Evolutionary conservation across 2,888 invertebrate species (phyloP), one percentile per base, ranked within the genome.

Genomic region (Balanococcus diminutus): DNA sequence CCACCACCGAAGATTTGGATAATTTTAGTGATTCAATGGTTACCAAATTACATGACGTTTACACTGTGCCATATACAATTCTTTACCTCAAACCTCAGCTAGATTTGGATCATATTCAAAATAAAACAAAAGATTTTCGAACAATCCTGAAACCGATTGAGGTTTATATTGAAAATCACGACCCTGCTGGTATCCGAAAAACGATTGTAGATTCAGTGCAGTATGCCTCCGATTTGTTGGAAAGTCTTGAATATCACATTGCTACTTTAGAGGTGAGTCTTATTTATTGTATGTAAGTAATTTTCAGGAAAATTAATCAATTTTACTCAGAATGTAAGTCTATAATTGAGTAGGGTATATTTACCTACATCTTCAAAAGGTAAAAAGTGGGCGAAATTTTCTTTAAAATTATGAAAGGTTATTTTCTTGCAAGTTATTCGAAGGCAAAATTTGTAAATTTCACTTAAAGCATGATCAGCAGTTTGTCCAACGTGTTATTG

Each of bases 181-280:
- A 79, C 19, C 9, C 19, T 36, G 32, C 1, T 36, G 36, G 22
- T 22, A 36, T 67, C 5, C 67, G 39, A 39, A 84, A 36, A 67
- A 32, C 61, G 16, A 28, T 85, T 3, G 85, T 46, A 4, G 75
- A 75, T 28, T 72, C 75, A 1, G 42, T 75, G 11, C 46, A 79
- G 19, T 25, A 79, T 42, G 28, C 75, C 28, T 85, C 85, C 1
- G 32, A 79, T 31, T 46, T 85, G 16, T 42, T 85, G 42, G 85
- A 85, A 11, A 42, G 42, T 75, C 39, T 85, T 16, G 51, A 85
- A 75, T 79, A 46, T 25, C 79, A 85, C 5, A 39, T 79, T 72
- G 11, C 32, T 2, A 8, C 67, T 31, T 36, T 84, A 36, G 61
- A 84, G 84, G 84, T 84, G 28, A 31, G 84, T 61, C 28, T n/a